A percentile compares a stretch with the other conserved stretches of the same genome.
These are phyloP conservation scores for Leistus spinibarbis DNA, from an alignment of 2,888 invertebrate genomes.

Conservation along the genomic window DNA sequence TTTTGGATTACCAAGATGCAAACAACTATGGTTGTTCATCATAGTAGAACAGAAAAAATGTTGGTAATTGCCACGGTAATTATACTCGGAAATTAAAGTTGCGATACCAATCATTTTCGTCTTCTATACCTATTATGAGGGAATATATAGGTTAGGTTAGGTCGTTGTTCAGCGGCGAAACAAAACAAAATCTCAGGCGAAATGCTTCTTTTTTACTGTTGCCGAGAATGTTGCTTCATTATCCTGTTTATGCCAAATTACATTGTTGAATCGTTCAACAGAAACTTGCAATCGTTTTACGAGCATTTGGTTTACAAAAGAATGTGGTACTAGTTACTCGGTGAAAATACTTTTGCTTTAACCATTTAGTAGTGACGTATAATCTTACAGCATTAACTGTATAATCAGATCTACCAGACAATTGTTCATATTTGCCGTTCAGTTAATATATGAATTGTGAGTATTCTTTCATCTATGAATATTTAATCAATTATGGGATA, in stretches of 20 bases:
- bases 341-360: too few species aligned
- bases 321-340: too few species aligned
- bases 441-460: too few species aligned
- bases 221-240: background rate
- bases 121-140: conserved; percentile 33
- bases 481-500: too few species aligned
- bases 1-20: conserved; percentile 15
- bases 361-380: too few species aligned
- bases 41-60: conserved; percentile 36
- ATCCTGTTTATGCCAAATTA: background rate
- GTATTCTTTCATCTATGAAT: too few species aligned
- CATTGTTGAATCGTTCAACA: background rate
- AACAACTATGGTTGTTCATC: conserved; percentile 34
- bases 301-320: too few species aligned
- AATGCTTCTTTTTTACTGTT: background rate
- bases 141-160: conserved; percentile 28
- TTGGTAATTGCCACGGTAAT: conserved; percentile 33
- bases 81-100: conserved; percentile 35
- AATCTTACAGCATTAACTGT: too few species aligned
- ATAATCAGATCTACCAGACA: too few species aligned
- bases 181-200: background rate
- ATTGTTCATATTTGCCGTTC: too few species aligned
- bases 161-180: background rate
- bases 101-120: conserved; percentile 29
- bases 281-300: background rate